phyloP scores from a whole-genome alignment of 2,113 vertebrate species.

The Bubo bubo region DNA sequence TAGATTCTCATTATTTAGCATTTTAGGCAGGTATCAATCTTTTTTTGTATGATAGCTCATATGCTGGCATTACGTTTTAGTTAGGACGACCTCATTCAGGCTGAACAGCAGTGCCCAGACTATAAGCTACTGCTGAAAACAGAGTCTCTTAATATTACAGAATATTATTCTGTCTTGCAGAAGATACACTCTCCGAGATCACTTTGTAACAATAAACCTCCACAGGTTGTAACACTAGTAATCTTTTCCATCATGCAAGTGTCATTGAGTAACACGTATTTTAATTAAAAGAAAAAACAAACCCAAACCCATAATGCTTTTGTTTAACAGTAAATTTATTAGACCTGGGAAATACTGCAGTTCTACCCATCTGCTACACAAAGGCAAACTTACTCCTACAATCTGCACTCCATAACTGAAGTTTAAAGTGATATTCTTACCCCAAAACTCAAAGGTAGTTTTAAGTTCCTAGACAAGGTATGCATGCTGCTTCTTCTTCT shows the following conservation, averaged over 20 bases:
- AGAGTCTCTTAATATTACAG: background rate
- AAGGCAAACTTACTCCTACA: background rate
- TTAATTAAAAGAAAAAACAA: background rate
- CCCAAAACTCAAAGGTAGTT: background rate
- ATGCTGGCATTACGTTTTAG: background rate
- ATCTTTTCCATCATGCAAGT: background rate
- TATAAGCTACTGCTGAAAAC: background rate
- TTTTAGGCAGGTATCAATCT: background rate
- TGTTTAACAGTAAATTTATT: conserved; percentile 21
- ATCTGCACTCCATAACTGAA: background rate
- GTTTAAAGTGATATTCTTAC: background rate
- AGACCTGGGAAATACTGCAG: background rate
- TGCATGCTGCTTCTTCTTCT: background rate
- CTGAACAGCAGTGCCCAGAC: background rate
- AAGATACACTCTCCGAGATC: background rate
- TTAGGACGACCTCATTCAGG: background rate
- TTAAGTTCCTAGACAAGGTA: background rate
- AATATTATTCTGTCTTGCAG: background rate
- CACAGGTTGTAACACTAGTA: fast-evolving
- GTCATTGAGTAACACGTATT: fast-evolving
- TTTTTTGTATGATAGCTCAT: background rate
- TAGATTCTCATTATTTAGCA: background rate
- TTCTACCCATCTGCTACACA: background rate
- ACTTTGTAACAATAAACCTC: background rate
- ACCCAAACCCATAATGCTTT: background rate